Evolutionary conservation across 2,113 vertebrate genomes (phyloP).

Genomic region (Ammodytes dubius): DNA sequence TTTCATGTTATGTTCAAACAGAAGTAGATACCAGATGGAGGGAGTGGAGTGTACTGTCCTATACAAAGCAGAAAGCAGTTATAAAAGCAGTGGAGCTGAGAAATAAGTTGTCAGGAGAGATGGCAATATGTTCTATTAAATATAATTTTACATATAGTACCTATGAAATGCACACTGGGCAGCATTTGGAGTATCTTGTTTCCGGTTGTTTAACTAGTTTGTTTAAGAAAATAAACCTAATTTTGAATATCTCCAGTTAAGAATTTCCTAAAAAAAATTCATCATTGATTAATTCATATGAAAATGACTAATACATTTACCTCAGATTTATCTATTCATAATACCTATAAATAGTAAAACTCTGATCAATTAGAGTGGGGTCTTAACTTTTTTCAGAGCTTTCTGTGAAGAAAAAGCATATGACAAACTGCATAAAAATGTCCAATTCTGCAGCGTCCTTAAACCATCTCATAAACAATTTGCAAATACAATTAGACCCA

Average conservation of each 20-base stretch:
- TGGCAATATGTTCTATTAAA: background rate
- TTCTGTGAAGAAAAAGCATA: too few relatives aligned
- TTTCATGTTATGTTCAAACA: background rate
- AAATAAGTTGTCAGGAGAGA: background rate
- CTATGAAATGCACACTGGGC: too few relatives aligned
- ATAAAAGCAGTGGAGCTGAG: background rate
- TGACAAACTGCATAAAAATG: background rate
- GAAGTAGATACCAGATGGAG: background rate
- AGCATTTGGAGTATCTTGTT: too few relatives aligned
- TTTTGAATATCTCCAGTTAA: too few relatives aligned
- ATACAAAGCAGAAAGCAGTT: background rate
- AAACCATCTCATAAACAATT: background rate
- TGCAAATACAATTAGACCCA: conserved; percentile 29
- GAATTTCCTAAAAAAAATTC: too few relatives aligned
- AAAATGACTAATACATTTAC: too few relatives aligned
- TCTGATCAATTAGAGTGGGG: too few relatives aligned
- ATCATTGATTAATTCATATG: too few relatives aligned
- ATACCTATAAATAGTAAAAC: background rate
- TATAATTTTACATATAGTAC: too few relatives aligned
- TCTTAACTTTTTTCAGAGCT: too few relatives aligned
- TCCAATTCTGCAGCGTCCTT: background rate
- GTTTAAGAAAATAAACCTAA: too few relatives aligned
- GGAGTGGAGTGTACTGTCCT: background rate
- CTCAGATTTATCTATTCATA: background rate
- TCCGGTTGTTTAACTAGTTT: too few relatives aligned